These are phyloP conservation scores for Brachionus koreanus DNA, from an alignment of 1,140 invertebrate genomes.

Conservation along the genomic window DNA sequence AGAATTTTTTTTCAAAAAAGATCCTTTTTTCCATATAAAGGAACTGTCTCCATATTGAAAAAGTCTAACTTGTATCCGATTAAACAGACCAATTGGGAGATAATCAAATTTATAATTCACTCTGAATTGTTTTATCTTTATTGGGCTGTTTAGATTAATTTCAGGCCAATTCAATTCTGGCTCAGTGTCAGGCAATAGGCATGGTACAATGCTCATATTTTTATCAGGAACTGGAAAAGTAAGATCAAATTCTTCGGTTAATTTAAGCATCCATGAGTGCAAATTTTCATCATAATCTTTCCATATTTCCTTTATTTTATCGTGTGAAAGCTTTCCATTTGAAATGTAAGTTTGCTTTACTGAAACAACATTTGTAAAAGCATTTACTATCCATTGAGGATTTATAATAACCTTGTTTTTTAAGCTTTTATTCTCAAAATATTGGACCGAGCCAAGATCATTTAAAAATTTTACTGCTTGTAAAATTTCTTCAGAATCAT, in stretches of 20 bases:
- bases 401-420: conserved; percentile 53
- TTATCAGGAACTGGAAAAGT: conserved; percentile 49
- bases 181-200: conserved; percentile 51
- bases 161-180: conserved; percentile 46
- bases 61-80: conserved; percentile 56
- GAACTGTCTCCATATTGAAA: conserved; percentile 55
- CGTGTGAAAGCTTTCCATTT: conserved; percentile 52
- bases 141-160: neutral
- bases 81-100: conserved; percentile 55
- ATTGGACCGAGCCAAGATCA: conserved; percentile 56
- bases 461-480: conserved; percentile 55
- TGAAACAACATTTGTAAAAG: conserved; percentile 57
- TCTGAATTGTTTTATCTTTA: conserved; percentile 31
- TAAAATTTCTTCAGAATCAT: conserved; percentile 47
- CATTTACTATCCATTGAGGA: conserved; percentile 59
- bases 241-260: conserved; percentile 58
- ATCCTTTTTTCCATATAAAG: conserved; percentile 56
- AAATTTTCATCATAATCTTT: conserved; percentile 48
- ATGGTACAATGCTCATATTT: conserved; percentile 54
- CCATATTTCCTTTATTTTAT: conserved; percentile 52
- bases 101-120: conserved; percentile 47
- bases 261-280: conserved; percentile 54
- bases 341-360: conserved; percentile 52
- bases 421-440: conserved; percentile 54
- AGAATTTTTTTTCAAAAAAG: conserved; percentile 53